Conservation (phyloP, 1,140 invertebrate genomes). For the Phymorhynchus buccinoides region DNA sequence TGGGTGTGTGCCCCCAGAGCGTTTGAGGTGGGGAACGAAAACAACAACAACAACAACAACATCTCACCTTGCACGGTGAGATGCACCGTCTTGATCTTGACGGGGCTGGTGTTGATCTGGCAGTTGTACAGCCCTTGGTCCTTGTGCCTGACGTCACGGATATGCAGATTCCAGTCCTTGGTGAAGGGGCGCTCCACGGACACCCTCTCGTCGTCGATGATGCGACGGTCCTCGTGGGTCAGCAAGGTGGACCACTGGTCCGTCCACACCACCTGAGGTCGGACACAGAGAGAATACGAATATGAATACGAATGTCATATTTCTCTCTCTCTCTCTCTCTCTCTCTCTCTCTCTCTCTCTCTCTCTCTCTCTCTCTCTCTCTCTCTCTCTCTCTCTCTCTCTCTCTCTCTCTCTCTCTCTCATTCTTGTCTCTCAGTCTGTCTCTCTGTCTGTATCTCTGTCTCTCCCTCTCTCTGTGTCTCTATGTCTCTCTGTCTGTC, state of each 20-base stretch:
- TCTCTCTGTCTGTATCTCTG: too few species aligned
- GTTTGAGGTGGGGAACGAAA: too few species aligned
- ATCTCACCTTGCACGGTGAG: slow-evolving; percentile 69
- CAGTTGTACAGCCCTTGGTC: slow-evolving; percentile 70
- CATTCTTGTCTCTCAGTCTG: too few species aligned
- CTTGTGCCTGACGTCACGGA: slow-evolving; percentile 61
- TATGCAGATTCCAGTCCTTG: slow-evolving; percentile 71
- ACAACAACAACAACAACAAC: too few species aligned
- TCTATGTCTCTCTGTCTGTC: too few species aligned
- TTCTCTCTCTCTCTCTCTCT: too few species aligned
- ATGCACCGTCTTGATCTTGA: slow-evolving; percentile 68
- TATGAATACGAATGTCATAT: too few species aligned
- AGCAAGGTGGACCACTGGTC: slow-evolving; percentile 65
- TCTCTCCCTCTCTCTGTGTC: too few species aligned
- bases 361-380: too few species aligned
- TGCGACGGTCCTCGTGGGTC: slow-evolving; percentile 65
- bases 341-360: not conserved
- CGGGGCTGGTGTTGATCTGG: slow-evolving; percentile 70
- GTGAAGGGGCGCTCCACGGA: slow-evolving; percentile 67
- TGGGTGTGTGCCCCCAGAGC: too few species aligned
- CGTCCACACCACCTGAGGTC: slow-evolving; percentile 70
- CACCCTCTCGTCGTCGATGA: slow-evolving; percentile 69
- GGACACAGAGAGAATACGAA: not conserved
- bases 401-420: too few species aligned
- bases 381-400: too few species aligned